Percentiles rank a stretch among this genome's conserved stretches.
Evolutionary conservation across 2,113 vertebrate genomes (phyloP).

Genomic region (Seriola aureovittata): DNA sequence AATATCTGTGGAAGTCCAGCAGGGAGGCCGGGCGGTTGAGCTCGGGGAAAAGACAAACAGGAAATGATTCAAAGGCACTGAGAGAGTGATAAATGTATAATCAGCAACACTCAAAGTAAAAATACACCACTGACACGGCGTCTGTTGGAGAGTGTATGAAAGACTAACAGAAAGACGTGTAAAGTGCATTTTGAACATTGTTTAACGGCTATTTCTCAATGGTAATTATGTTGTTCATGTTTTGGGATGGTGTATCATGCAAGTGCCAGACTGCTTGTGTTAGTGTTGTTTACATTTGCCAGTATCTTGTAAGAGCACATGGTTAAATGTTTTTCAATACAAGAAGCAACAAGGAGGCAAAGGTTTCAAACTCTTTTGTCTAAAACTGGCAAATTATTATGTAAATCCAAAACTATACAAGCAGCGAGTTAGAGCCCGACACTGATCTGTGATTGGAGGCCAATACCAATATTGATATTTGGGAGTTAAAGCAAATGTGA

Average conservation of each 20-base stretch:
- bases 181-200: background rate
- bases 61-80: constrained; percentile 38
- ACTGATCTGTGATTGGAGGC: background rate
- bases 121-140: background rate
- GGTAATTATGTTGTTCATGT: background rate
- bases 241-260: background rate
- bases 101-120: background rate
- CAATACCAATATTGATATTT: too few relatives aligned
- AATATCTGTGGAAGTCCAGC: constrained; percentile 26
- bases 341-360: background rate
- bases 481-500: too few relatives aligned
- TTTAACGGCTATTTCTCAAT: too few relatives aligned
- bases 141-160: background rate
- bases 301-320: background rate
- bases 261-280: too few relatives aligned
- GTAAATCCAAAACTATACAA: background rate
- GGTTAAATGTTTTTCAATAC: background rate
- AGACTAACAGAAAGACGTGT: background rate
- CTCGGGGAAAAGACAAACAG: constrained; percentile 10
- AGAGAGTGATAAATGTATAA: constrained; percentile 26
- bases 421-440: background rate
- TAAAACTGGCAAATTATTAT: background rate
- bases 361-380: too few relatives aligned
- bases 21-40: background rate
- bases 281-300: background rate